phyloP scores from a whole-genome alignment of 2,888 invertebrate species.

The Pherbina coryleti region DNA sequence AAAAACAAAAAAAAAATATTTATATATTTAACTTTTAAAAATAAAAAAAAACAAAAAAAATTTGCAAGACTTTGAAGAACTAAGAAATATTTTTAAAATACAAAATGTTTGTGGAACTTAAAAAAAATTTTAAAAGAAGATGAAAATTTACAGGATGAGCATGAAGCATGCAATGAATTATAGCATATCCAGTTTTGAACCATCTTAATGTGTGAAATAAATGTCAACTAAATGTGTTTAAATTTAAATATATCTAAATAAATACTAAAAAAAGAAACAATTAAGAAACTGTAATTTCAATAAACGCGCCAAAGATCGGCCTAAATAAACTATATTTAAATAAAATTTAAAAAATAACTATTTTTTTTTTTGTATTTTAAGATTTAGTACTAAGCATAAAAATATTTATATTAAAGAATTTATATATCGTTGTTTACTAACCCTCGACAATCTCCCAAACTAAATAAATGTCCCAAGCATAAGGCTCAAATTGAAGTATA shows the following conservation, averaged over 20 bases:
- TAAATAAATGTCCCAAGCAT: background rate
- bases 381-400: slow-evolving; percentile 34
- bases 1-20: slow-evolving; percentile 1
- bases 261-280: slow-evolving; percentile 51
- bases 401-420: slow-evolving; percentile 30
- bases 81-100: slow-evolving; percentile 33
- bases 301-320: slow-evolving; percentile 51
- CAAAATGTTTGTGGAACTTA: slow-evolving; percentile 46
- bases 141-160: slow-evolving; percentile 36
- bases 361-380: slow-evolving; percentile 41
- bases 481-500: background rate
- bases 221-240: slow-evolving; percentile 47
- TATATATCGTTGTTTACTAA: slow-evolving; percentile 38
- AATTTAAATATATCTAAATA: slow-evolving; percentile 35
- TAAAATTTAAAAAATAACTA: slow-evolving; percentile 39
- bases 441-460: slow-evolving; percentile 25
- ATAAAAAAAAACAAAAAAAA: slow-evolving; percentile 9
- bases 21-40: background rate
- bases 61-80: slow-evolving; percentile 24
- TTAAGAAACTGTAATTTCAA: slow-evolving; percentile 70
- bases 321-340: slow-evolving; percentile 44
- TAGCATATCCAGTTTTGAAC: slow-evolving; percentile 42
- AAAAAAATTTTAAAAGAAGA: slow-evolving; percentile 42
- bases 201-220: slow-evolving; percentile 58
- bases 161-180: slow-evolving; percentile 27